Base-by-base conservation (phyloP, 2,797 vertebrate genomes). In the Tragopan temminckii region DNA sequence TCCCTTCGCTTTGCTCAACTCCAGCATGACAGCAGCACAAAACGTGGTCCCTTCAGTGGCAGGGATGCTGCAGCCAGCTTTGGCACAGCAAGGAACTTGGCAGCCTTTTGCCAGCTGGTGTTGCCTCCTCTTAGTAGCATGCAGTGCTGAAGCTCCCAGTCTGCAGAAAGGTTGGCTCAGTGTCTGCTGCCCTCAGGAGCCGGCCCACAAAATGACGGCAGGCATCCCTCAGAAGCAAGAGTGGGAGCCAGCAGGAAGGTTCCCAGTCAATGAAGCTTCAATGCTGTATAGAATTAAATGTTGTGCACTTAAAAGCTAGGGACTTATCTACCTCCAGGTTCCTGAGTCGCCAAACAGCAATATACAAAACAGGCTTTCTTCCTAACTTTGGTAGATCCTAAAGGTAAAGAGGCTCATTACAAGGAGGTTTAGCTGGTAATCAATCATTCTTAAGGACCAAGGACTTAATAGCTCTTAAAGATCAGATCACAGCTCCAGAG, bases 361-460 rank as follows among this genome's bases (percentile, higher is more conserved):
- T 62, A 76, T 16, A 68, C 45, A 76, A 43, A 79, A 50, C 20
- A 35, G 42, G 29, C 62, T 91, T 94, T 71, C 74, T 63, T 35
- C 42, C 62, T 72, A 36, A 66, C 12, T 80, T 72, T n/a, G 13
- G 13, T 83, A 67, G 55, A 38, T 82, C 82, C 92, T 88, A 67
- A 85, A 93, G 75, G 66, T 81, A 67, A 90, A 90, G 50, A 53
- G 29, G 58, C 31, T 90, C 55, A 46, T 92, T 87, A 85, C 74
- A 85, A 81, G 79, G 50, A 66, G 17, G 15, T 71, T 93, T 88
- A 93, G 48, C 12, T 3, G 2, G 33, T 48, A 67, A 89, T 93
- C 85, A 62, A 46, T 89, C 70, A 83, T 89, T 75, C 75, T 88
- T 85, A 85, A 96, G 81, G 81, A 86, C 40, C 19, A 66, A 59